phyloP scores from a whole-genome alignment of 2,888 invertebrate species.

The Chymomyza caudatula region DNA sequence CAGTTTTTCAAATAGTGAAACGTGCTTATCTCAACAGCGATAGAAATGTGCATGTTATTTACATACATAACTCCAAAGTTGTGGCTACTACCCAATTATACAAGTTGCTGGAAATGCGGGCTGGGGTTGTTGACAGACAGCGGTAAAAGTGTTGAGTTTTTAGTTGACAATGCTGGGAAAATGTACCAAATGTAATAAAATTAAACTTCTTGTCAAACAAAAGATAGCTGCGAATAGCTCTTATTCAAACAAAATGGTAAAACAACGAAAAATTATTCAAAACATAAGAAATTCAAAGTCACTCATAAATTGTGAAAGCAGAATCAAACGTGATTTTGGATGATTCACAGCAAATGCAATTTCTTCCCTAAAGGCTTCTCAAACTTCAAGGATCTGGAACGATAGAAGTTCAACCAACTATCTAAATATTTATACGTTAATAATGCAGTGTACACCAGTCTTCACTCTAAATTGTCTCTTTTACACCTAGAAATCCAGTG shows the following conservation, averaged over 20 bases:
- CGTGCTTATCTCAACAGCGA: constrained; percentile 57
- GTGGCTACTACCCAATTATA: constrained; percentile 29
- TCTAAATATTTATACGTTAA: too few relatives aligned
- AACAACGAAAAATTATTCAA: not conserved
- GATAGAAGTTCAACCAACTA: too few relatives aligned
- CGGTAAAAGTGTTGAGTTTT: not conserved
- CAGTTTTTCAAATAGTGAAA: constrained; percentile 20
- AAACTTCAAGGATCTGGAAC: too few relatives aligned
- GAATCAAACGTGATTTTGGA: too few relatives aligned
- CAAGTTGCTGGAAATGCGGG: constrained; percentile 43
- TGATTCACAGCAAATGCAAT: too few relatives aligned
- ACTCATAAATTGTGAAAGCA: too few relatives aligned
- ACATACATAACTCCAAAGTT: constrained; percentile 26
- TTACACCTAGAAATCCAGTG: too few relatives aligned
- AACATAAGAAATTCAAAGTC: not conserved
- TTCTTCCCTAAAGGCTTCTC: too few relatives aligned
- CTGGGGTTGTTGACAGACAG: constrained; percentile 38
- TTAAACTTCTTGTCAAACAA: constrained; percentile 37
- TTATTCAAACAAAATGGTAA: not conserved
- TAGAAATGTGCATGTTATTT: constrained; percentile 33
- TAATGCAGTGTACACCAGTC: too few relatives aligned
- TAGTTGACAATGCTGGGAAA: constrained; percentile 30
- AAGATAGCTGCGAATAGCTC: constrained; percentile 20
- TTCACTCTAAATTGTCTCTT: too few relatives aligned
- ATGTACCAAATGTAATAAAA: constrained; percentile 44